phyloP scores from a whole-genome alignment of 2,113 vertebrate genomes.

The Camarhynchus parvulus region DNA sequence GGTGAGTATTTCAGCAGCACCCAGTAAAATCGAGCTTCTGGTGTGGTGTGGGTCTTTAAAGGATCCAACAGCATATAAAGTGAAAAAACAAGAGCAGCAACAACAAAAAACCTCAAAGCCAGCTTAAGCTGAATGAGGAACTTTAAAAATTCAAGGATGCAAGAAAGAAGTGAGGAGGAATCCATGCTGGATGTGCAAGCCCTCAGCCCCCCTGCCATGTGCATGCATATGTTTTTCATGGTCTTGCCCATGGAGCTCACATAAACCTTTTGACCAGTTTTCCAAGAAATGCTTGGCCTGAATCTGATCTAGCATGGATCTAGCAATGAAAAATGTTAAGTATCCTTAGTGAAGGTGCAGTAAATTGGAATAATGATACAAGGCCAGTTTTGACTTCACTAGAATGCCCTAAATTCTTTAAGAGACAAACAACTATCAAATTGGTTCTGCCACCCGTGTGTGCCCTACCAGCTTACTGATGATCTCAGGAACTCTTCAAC shows the following conservation, averaged over 20 bases:
- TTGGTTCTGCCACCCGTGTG: background rate
- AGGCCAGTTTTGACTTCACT: background rate
- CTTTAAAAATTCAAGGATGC: background rate
- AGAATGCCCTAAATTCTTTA: background rate
- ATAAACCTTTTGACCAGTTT: background rate
- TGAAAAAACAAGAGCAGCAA: background rate
- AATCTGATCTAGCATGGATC: background rate
- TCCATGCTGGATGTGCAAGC: background rate
- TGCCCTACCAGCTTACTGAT: background rate
- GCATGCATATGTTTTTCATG: background rate
- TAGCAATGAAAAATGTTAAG: background rate
- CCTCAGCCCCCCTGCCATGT: fast-evolving
- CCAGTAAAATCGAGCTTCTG: background rate
- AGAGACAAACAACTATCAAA: background rate
- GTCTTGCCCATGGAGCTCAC: background rate
- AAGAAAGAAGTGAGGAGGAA: background rate
- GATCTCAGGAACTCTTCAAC: background rate
- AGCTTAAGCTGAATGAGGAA: background rate
- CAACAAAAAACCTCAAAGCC: background rate
- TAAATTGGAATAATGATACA: background rate
- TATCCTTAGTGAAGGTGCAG: background rate
- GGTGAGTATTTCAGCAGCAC: background rate
- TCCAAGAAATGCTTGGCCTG: background rate
- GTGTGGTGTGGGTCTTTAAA: background rate
- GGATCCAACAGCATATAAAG: fast-evolving